A percentile compares a stretch with the other conserved stretches of the same genome.
Conservation (phyloP, 2,113 vertebrate genomes). For the Formicarius rufipectus region DNA sequence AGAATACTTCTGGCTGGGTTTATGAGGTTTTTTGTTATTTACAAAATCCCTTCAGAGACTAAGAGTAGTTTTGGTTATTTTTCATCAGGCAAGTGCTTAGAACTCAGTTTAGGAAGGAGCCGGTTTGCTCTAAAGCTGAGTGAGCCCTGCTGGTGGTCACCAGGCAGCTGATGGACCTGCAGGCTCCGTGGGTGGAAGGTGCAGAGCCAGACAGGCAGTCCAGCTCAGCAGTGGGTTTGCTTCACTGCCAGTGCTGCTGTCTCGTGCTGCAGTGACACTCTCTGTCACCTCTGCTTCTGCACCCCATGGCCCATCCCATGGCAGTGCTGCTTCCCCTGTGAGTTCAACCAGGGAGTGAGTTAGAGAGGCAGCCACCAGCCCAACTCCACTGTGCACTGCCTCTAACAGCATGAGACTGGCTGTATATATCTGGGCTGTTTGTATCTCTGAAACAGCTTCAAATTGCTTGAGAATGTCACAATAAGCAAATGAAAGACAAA, state of each 20-base stretch:
- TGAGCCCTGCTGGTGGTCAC: neutral
- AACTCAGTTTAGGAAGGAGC: neutral
- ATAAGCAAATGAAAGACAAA: constrained; percentile 49
- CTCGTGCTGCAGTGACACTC: neutral
- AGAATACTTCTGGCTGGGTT: neutral
- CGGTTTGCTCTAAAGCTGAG: neutral
- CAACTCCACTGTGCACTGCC: neutral
- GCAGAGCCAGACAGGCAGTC: fast-evolving
- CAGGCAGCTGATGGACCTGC: neutral
- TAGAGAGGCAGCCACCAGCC: neutral
- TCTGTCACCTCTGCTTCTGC: neutral
- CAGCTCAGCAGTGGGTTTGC: neutral
- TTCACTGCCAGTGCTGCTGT: neutral
- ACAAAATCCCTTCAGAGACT: neutral
- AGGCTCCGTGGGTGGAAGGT: neutral
- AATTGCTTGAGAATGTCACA: neutral
- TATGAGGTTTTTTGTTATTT: neutral
- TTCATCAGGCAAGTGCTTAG: neutral
- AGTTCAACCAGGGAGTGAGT: neutral
- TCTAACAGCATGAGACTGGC: neutral
- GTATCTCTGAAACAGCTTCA: neutral
- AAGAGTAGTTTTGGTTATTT: neutral
- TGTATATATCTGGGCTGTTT: neutral
- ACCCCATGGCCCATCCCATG: neutral
- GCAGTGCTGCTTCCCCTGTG: neutral